Percentiles rank a stretch among this genome's conserved stretches.
Evolutionary conservation across 1,140 invertebrate genomes (phyloP).

Genomic region (Euglossa dilemma): DNA sequence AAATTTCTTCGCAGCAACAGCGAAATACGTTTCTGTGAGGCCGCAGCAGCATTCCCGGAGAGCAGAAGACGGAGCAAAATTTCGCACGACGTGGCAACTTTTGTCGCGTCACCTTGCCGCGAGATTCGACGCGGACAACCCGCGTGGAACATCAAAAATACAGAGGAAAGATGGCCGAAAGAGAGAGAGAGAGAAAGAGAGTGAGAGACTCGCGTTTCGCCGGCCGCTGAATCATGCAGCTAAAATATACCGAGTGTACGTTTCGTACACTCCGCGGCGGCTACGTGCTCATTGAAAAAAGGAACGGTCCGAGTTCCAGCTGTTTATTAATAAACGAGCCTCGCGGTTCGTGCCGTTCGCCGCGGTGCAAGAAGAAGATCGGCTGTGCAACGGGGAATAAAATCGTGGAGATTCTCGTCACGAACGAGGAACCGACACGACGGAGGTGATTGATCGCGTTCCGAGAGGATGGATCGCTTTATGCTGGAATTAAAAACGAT

Average conservation of each 20-base stretch:
- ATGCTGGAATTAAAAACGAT: not conserved
- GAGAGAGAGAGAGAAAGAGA: not conserved
- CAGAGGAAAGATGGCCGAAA: not conserved
- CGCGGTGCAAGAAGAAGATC: not conserved
- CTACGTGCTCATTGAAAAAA: conserved; percentile 37
- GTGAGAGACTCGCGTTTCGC: conserved; percentile 28
- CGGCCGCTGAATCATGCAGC: conserved; percentile 68
- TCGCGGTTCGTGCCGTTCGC: not conserved
- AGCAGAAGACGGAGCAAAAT: not conserved
- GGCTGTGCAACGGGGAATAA: not conserved
- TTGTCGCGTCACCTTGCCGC: not conserved
- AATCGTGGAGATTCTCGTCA: conserved; percentile 1
- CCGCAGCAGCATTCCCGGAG: not conserved
- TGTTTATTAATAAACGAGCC: conserved; percentile 57
- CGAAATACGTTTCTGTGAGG: no score
- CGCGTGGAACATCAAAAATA: conserved; percentile 11
- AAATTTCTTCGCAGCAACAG: no score
- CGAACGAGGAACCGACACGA: no score
- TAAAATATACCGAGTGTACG: conserved; percentile 69
- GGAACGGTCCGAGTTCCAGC: not conserved
- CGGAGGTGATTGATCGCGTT: not conserved
- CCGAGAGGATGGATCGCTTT: not conserved
- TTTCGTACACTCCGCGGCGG: conserved; percentile 22
- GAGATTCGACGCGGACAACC: conserved; percentile 5
- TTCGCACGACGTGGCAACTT: not conserved